Base-by-base conservation (phyloP, 2,797 vertebrate genomes). In the Sphenopsis melanotis region DNA sequence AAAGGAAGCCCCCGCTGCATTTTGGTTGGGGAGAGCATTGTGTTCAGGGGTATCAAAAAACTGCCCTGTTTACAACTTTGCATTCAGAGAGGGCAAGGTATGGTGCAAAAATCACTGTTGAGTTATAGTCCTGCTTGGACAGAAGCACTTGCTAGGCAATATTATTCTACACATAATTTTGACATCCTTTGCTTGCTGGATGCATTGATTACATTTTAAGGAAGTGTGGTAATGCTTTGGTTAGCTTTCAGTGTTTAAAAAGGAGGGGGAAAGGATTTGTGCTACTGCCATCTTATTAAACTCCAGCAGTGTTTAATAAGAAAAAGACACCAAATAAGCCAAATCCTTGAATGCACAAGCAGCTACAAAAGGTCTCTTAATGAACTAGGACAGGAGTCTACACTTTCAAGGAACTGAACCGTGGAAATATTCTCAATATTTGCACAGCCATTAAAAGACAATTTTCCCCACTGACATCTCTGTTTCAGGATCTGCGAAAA, bases 231-330 rank as follows among this genome's bases (percentile, higher is more conserved):
- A 89, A 91, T 10, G n/a, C 77, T 49, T 90, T 60, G 63, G 84
- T 95, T 88, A 94, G 68, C 80, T 89, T 96, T 95, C 96, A 94
- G 90, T 92, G 91, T 32, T 95, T 87, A 52, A 91, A 91, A 90
- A 30, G 47, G 52, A 94, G 63, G 68, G 87, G 30, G 1, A 78
- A 89, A 77, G 65, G 94, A 96, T 93, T 81, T 89, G 87, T 87
- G 50, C 77, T 93, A 69, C 90, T 94, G 75, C 89, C 84, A 91
- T 91, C 93, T 97, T 94, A 93, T 84, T 96, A 94, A 94, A 93
- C 85, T 89, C 85, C 91, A 65, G 36, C 70, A 74, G 91, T 56
- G 78, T 97, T 96, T 96, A 95, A 86, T 57, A 94, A 93, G 94
- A 79, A 95, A 87, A 87, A 87, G 94, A 86, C 65, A 94, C 36